Conservation (phyloP, 1,140 invertebrate species). For the Babylonia areolata region DNA sequence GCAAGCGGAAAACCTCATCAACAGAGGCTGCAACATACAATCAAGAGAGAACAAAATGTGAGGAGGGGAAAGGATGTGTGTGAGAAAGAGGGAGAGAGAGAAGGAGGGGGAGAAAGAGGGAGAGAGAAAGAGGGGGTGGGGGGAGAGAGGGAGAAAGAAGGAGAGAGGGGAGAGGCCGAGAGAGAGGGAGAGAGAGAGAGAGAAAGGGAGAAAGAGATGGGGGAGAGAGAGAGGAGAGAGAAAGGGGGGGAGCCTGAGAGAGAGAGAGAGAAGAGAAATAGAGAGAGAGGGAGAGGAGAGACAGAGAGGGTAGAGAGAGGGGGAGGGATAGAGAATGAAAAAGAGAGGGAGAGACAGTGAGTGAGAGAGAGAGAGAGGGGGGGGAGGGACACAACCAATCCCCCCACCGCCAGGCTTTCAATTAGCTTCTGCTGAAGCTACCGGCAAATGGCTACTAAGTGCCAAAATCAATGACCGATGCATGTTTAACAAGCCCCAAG, state of each 20-base stretch:
- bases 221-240: neutral
- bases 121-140: neutral
- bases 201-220: neutral
- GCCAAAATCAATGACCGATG: neutral
- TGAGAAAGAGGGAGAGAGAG: too few species aligned
- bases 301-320: too few species aligned
- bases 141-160: neutral
- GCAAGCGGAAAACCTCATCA: neutral
- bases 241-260: neutral
- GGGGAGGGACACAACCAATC: neutral
- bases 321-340: neutral
- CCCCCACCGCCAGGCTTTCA: neutral
- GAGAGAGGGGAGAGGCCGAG: conserved; percentile 3
- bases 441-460: neutral
- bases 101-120: too few species aligned
- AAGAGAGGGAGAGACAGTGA: neutral
- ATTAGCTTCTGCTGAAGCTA: neutral
- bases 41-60: neutral
- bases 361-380: neutral
- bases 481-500: neutral
- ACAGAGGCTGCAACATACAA: neutral
- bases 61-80: too few species aligned
- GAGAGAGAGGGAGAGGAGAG: too few species aligned
- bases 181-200: too few species aligned
- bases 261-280: neutral